These are phyloP conservation scores for Microcebus jonahi DNA, from an alignment of 2,113 vertebrate genomes.

Conservation along the genomic window DNA sequence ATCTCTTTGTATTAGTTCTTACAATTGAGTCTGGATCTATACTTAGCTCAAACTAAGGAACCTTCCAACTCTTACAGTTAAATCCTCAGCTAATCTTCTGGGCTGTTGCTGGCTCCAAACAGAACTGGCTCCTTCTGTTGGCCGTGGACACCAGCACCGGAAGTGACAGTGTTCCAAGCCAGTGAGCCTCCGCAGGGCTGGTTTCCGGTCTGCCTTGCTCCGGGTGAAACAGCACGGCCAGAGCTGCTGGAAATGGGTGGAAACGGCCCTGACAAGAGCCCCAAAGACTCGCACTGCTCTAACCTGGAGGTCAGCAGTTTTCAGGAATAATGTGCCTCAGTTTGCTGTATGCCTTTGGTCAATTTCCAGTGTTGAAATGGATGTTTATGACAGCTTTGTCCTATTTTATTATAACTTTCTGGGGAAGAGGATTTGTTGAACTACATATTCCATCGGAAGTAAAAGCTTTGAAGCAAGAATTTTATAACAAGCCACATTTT, in stretches of 20 bases:
- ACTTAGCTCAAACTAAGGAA: not conserved
- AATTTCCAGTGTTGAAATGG: not conserved
- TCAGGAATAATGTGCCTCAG: not conserved
- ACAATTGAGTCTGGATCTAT: not conserved
- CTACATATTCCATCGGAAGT: not conserved
- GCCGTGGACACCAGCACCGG: no score
- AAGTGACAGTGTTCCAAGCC: no score
- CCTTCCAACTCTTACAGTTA: not conserved
- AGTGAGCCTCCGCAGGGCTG: no score
- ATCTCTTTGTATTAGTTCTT: not conserved
- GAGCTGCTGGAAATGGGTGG: not conserved
- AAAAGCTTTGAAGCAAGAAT: not conserved
- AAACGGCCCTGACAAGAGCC: rapidly evolving
- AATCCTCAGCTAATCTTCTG: not conserved
- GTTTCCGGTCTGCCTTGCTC: no score
- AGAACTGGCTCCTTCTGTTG: no score
- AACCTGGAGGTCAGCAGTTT: rapidly evolving
- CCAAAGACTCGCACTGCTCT: rapidly evolving
- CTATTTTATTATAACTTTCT: not conserved
- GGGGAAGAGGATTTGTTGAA: not conserved
- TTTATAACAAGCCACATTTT: not conserved
- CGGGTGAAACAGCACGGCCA: not conserved
- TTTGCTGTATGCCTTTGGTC: not conserved
- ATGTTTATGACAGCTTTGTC: not conserved
- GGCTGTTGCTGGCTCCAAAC: not conserved